Evolutionary conservation across 2,113 vertebrate species (phyloP), one percentile per base, ranked within the genome.

Genomic region (Pseudorhombus dupliciocellatus): DNA sequence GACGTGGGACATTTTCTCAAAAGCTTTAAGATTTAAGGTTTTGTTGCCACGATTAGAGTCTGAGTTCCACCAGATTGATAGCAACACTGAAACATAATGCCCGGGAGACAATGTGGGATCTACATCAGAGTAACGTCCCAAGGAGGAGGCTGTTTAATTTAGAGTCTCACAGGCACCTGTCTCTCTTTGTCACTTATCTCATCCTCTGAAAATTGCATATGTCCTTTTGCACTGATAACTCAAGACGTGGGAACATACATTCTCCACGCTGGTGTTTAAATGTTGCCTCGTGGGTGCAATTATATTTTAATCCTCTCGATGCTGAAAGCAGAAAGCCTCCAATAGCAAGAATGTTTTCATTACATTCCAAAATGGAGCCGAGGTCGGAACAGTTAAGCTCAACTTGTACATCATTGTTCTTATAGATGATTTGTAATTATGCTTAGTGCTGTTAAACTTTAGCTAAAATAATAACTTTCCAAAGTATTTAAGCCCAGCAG

Each of bases 91-190:
- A 81, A 83, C 22, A 0, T 2, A 71, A 75, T 37, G 10, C 28
- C 55, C 26, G 10, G 30, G 51, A 75, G 68, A 77, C 66, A 53
- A 70, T 3, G 30, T 57, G 40, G 72, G 30, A 7, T 68, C 62
- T 22, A 2, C 50, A 31, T 26, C 77, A 71, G 26, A 62, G 51
- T 62, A 31, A 44, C 34, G 31, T 59, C 72, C 61, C 54, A 66
- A 81, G 66, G 59, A 78, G 64, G 31, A 9, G 24, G 12, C 51
- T 21, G 16, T 73, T 81, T 82, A 58, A 87, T 69, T 78, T 2
- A 11, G 76, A 79, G 77, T 79, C 76, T 66, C 71, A 72, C 73
- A 89, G 26, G 9, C 90, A 92, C 84, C 89, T 91, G 88, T 87
- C 54, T 53, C 22, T 48, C 63, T 50, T 54, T 31, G 66, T 91